Conservation (phyloP, 2,888 invertebrate genomes). For the Apocheima hispidaria region DNA sequence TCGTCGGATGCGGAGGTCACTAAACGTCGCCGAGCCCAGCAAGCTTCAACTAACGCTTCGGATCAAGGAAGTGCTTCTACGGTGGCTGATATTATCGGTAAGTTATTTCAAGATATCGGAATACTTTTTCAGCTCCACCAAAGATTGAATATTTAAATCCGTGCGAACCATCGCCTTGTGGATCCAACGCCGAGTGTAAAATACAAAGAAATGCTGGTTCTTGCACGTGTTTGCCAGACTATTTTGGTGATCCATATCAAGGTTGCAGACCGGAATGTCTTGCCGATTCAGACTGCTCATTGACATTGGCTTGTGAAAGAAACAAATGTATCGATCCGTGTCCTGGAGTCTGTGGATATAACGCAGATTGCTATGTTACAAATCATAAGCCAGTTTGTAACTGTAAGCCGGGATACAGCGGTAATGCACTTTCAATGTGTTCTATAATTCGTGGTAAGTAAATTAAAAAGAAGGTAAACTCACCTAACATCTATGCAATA, state of each 20-base stretch:
- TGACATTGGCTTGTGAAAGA: slow-evolving; percentile 87
- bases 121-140: slow-evolving; percentile 79
- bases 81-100: slow-evolving; percentile 76
- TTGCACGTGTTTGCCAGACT: slow-evolving; percentile 89
- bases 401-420: slow-evolving; percentile 87
- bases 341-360: slow-evolving; percentile 89
- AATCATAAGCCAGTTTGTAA: slow-evolving; percentile 89
- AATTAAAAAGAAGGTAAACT: slow-evolving; percentile 9
- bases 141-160: slow-evolving; percentile 82
- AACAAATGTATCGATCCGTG: slow-evolving; percentile 90
- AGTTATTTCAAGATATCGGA: slow-evolving; percentile 70
- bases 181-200: slow-evolving; percentile 90
- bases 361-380: slow-evolving; percentile 88
- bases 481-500: neutral
- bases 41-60: slow-evolving; percentile 86
- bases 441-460: slow-evolving; percentile 69
- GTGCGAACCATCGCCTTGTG: slow-evolving; percentile 89
- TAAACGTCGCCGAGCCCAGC: slow-evolving; percentile 80
- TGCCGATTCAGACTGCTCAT: slow-evolving; percentile 88
- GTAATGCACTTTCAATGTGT: slow-evolving; percentile 88
- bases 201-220: slow-evolving; percentile 90
- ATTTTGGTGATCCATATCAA: slow-evolving; percentile 92
- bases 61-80: slow-evolving; percentile 82
- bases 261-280: slow-evolving; percentile 90
- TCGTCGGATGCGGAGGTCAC: slow-evolving; percentile 76